Evolutionary conservation across 2,797 vertebrate genomes (phyloP), one percentile per base, ranked within the genome.

Genomic region (Danio aesculapii): DNA sequence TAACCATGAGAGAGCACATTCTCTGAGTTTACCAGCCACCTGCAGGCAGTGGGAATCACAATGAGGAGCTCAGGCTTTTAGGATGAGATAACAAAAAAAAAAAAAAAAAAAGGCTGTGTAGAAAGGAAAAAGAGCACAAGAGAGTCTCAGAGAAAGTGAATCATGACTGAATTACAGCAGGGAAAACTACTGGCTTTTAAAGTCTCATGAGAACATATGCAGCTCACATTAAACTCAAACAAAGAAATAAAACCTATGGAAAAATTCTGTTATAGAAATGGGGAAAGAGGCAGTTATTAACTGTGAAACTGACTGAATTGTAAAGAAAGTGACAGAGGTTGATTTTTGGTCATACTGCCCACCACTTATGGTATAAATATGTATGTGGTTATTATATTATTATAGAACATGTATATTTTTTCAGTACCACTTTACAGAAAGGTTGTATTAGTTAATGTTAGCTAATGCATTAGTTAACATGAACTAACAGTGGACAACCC

Each of bases 21-120:
- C 30, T 21, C 19, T 71, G n/a, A 19, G 14, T 47, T 66, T 69
- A 59, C 43, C 71, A 49, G 52, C 67, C 13, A 68, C 74, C 74
- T 76, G 61, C 17, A 69, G 75, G 52, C 52, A 30, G 13, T 68
- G 64, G 19, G 64, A 59, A 69, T 69, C 76, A 68, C 64, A 78
- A 78, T 39, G 19, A 49, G 43, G 47, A 39, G 30, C 53, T 44
- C 12, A 6, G 43, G 17, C 3, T 69, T 39, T 57, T 10, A 41
- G 21, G 44, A 58, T 50, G 11, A 41, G 44, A 41, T 8, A 13
- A 30, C 30, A 30, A 30, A 30, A 30, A 30, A 30, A 30, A 3
- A 30, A 49, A 30, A 30, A 30, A 30, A 30, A 49, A 30, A 49
- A 7, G 41, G 6, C 6, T 59, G 30, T 13, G 21, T 39, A 14